A percentile compares a stretch with the other conserved stretches of the same genome.
These are phyloP conservation scores for Dipus sagitta DNA, from an alignment of 2,797 vertebrate genomes.

Conservation along the genomic window DNA sequence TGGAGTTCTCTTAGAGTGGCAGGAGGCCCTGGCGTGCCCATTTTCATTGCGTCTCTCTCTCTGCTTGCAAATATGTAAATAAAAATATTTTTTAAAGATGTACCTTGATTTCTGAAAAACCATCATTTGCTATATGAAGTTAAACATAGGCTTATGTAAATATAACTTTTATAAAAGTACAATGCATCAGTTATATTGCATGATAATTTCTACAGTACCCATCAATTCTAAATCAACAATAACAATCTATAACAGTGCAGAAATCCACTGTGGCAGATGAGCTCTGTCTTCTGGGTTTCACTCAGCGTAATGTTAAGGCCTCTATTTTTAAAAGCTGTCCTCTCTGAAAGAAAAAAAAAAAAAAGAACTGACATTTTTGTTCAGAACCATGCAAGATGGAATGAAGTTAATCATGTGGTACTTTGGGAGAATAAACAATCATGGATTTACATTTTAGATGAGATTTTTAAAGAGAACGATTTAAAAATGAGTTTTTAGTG, in stretches of 20 bases:
- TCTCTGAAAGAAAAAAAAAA: background rate
- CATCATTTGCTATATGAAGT: background rate
- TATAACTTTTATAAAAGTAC: background rate
- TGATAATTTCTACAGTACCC: background rate
- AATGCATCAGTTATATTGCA: background rate
- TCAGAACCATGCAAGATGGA: background rate
- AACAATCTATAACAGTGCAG: background rate
- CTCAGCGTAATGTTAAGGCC: background rate
- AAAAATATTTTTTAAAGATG: background rate
- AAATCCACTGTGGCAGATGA: background rate
- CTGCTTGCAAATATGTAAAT: too few species aligned
- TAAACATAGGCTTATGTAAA: background rate
- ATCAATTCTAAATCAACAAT: constrained; percentile 27
- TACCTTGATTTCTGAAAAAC: background rate
- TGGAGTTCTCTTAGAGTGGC: too few species aligned
- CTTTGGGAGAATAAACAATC: background rate
- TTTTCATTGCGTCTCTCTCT: too few species aligned
- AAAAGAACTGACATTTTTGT: background rate
- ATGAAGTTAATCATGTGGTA: background rate
- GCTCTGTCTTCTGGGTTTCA: background rate
- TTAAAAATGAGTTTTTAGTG: constrained; percentile 39
- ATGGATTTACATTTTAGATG: background rate
- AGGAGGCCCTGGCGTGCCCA: too few species aligned
- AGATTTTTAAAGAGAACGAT: constrained; percentile 45
- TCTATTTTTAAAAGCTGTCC: background rate